A percentile compares a stretch with the other conserved stretches of the same genome.
phyloP scores from a whole-genome alignment of 1,140 invertebrate genomes.

The Ips typographus region DNA sequence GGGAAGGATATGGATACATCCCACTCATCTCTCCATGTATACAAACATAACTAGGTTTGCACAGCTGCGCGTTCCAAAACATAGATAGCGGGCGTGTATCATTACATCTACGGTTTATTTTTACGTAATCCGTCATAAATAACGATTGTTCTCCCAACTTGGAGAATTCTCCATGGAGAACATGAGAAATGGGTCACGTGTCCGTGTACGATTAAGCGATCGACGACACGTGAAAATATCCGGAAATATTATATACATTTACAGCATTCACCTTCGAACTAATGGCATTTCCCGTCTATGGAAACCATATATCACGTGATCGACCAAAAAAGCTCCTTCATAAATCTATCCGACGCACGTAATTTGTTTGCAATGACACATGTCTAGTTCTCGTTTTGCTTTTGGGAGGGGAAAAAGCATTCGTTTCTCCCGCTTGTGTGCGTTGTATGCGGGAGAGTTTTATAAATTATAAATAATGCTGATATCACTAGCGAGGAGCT shows the following conservation, averaged over 20 bases:
- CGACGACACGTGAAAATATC: background rate
- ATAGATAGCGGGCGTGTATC: background rate
- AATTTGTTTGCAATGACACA: conserved; percentile 7
- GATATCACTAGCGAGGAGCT: background rate
- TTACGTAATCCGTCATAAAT: conserved; percentile 1
- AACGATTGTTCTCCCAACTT: background rate
- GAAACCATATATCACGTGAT: conserved; percentile 8
- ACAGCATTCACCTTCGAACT: background rate
- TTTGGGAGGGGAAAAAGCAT: background rate
- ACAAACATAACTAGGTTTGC: background rate
- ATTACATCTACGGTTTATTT: background rate
- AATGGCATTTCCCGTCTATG: background rate
- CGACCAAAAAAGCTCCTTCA: conserved; percentile 4
- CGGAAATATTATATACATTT: background rate
- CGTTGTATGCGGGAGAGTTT: background rate
- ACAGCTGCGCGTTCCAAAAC: conserved; percentile 1
- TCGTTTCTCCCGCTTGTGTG: background rate
- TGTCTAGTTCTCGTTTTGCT: background rate
- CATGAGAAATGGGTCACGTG: background rate
- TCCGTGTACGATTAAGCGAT: background rate
- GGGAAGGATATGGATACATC: background rate
- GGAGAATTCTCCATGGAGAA: background rate
- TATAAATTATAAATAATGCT: background rate
- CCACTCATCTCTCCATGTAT: background rate
- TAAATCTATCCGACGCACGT: conserved; percentile 3